Evolutionary conservation across 2,888 invertebrate genomes (phyloP).

Genomic region (Dryococelus australis): DNA sequence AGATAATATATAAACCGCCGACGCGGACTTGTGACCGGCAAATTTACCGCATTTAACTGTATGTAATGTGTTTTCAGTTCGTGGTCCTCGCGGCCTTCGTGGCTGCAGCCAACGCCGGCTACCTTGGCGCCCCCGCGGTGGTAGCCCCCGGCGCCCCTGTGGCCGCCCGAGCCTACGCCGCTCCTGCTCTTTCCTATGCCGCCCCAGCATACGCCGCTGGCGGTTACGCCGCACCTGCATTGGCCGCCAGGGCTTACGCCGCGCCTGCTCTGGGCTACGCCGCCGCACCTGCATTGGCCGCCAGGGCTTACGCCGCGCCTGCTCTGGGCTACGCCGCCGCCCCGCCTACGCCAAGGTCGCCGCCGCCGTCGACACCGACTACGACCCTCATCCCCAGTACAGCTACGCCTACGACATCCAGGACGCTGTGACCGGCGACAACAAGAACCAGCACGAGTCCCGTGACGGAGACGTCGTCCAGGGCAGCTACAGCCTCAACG

Average conservation of each 20-base stretch:
- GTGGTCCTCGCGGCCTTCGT: constrained; percentile 44
- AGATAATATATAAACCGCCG: no score
- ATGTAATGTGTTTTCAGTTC: constrained; percentile 39
- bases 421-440: constrained; percentile 40
- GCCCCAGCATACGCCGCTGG: constrained; percentile 26
- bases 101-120: constrained; percentile 43
- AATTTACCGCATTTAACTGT: constrained; percentile 36
- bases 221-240: constrained; percentile 21
- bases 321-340: constrained; percentile 49
- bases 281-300: constrained; percentile 36
- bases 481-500: constrained; percentile 42
- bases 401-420: constrained; percentile 40
- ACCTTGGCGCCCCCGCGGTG: constrained; percentile 46
- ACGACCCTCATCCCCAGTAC: constrained; percentile 40
- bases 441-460: constrained; percentile 37
- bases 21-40: constrained; percentile 41
- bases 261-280: constrained; percentile 23
- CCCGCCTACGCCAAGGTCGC: constrained; percentile 48
- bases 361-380: constrained; percentile 37
- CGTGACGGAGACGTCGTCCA: constrained; percentile 43
- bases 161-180: constrained; percentile 42
- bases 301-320: constrained; percentile 33
- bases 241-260: constrained; percentile 44
- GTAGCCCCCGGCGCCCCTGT: constrained; percentile 46
- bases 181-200: constrained; percentile 25